A percentile compares a stretch with the other conserved stretches of the same genome.
Conservation (phyloP, 1,140 invertebrate genomes). For the Diorhabda carinulata region DNA sequence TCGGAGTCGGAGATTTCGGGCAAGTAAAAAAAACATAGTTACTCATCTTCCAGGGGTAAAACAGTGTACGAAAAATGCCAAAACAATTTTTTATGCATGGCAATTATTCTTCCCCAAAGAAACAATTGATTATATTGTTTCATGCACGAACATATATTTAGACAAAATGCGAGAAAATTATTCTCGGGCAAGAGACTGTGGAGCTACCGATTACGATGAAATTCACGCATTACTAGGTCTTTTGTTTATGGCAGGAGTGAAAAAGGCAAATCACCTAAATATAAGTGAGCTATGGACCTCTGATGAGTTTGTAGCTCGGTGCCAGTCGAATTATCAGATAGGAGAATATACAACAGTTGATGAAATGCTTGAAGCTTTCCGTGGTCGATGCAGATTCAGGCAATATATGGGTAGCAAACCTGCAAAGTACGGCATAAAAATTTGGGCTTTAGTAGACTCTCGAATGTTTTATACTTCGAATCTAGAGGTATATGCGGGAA, state of each 20-base stretch:
- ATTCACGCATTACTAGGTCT: slow-evolving; percentile 19
- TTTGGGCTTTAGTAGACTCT: slow-evolving; percentile 31
- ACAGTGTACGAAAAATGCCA: slow-evolving; percentile 5
- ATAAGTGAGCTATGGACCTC: slow-evolving; percentile 35
- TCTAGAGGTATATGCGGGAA: slow-evolving; percentile 13
- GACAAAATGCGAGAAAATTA: slow-evolving; percentile 7
- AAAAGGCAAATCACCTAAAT: slow-evolving; percentile 16
- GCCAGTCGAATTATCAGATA: slow-evolving; percentile 29
- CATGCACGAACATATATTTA: slow-evolving; percentile 17
- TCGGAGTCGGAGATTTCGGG: too few relatives aligned
- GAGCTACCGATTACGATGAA: slow-evolving; percentile 16
- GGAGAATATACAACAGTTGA: slow-evolving; percentile 28
- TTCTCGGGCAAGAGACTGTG: slow-evolving; percentile 11
- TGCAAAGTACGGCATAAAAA: slow-evolving; percentile 45
- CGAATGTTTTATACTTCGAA: slow-evolving; percentile 10
- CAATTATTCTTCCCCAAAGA: not conserved
- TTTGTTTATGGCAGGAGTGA: slow-evolving; percentile 17
- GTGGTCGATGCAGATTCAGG: slow-evolving; percentile 21
- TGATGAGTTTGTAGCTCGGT: slow-evolving; percentile 28
- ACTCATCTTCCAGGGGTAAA: slow-evolving; percentile 21
- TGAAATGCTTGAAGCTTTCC: slow-evolving; percentile 23
- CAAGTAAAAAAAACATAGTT: slow-evolving; percentile 13
- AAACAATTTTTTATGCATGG: slow-evolving; percentile 6
- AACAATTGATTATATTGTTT: slow-evolving; percentile 5
- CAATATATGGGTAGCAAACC: slow-evolving; percentile 25